Conservation (phyloP, 2,113 vertebrate species). For the Notarius lentiginosus region DNA sequence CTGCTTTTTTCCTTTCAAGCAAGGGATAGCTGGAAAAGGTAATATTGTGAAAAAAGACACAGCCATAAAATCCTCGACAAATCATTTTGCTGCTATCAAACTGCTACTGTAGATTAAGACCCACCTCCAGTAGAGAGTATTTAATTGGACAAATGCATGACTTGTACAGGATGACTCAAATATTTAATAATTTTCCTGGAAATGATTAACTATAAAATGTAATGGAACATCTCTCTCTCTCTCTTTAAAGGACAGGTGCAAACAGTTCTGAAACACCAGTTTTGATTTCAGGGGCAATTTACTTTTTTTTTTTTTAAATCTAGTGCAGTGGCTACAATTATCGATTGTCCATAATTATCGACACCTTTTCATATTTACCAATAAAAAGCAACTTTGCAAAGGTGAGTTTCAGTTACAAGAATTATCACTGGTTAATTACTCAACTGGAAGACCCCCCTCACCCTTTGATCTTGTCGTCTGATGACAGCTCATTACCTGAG, state of each 20-base stretch:
- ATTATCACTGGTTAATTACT: too few species aligned
- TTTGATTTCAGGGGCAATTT: background rate
- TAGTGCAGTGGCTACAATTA: background rate
- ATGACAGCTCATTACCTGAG: too few species aligned
- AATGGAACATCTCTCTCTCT: background rate
- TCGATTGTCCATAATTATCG: too few species aligned
- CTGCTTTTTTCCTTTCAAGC: background rate
- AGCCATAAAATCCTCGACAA: background rate
- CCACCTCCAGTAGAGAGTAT: background rate
- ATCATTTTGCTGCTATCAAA: background rate
- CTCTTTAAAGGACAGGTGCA: background rate
- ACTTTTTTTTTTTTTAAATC: background rate
- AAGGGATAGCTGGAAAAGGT: background rate
- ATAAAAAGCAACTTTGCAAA: too few species aligned
- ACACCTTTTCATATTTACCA: too few species aligned
- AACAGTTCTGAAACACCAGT: background rate
- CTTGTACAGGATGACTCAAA: background rate
- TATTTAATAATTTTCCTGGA: background rate
- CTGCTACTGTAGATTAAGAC: background rate
- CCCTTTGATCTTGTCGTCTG: too few species aligned
- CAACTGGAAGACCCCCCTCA: too few species aligned
- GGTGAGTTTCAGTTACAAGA: too few species aligned
- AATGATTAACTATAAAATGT: background rate
- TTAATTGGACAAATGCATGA: background rate
- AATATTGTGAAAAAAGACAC: background rate